These are phyloP conservation scores for Vireo altiloquus DNA, from an alignment of 2,113 vertebrate species.

Conservation along the genomic window DNA sequence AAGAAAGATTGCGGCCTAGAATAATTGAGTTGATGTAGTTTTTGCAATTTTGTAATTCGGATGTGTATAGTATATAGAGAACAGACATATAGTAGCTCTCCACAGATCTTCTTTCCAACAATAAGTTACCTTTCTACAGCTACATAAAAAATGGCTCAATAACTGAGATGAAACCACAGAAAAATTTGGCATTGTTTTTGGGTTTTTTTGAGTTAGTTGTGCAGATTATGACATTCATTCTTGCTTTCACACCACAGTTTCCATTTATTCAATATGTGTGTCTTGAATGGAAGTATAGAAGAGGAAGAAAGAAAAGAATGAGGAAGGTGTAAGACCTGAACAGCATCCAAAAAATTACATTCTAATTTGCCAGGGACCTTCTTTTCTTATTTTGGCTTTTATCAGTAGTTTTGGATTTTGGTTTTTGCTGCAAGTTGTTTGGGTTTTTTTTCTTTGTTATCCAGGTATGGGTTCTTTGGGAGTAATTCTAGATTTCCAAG, in stretches of 20 bases:
- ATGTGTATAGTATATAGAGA: not conserved
- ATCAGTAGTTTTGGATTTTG: not conserved
- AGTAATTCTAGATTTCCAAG: not conserved
- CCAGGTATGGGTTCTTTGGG: not conserved
- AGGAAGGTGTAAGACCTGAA: not conserved
- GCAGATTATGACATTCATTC: not conserved
- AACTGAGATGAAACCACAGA: not conserved
- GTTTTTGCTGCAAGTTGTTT: not conserved
- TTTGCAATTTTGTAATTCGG: not conserved
- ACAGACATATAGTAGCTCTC: not conserved
- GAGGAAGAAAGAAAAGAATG: not conserved
- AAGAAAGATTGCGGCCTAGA: not conserved
- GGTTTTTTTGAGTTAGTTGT: not conserved
- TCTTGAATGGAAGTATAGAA: not conserved
- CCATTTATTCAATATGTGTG: not conserved
- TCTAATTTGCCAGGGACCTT: not conserved
- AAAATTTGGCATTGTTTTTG: not conserved
- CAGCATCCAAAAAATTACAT: not conserved
- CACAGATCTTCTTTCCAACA: not conserved
- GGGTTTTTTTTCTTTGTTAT: not conserved
- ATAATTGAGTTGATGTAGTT: not conserved
- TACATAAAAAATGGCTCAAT: not conserved
- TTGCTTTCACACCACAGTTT: not conserved
- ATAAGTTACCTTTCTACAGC: not conserved
- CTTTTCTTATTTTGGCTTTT: not conserved